Percentiles rank a stretch among this genome's conserved stretches.
Evolutionary conservation across 1,140 invertebrate species (phyloP).

Genomic region (Wasmannia auropunctata): DNA sequence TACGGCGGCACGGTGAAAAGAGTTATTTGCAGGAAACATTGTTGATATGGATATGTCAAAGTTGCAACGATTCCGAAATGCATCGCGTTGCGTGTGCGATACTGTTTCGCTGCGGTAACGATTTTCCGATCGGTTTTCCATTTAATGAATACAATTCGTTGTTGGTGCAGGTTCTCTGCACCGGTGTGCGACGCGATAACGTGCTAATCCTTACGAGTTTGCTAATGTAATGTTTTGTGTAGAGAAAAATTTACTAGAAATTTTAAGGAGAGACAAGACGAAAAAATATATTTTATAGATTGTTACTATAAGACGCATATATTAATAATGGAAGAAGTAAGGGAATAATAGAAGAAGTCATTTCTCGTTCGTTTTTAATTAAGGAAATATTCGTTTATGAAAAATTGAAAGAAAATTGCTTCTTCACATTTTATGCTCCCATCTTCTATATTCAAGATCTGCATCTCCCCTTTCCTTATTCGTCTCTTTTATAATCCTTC

Average conservation of each 20-base stretch:
- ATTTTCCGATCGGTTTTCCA: slow-evolving; percentile 28
- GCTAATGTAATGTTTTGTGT: neutral
- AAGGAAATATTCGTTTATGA: slow-evolving; percentile 6
- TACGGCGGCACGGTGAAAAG: neutral
- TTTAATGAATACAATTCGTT: slow-evolving; percentile 40
- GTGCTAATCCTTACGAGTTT: neutral
- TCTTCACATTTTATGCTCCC: neutral
- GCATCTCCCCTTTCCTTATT: neutral
- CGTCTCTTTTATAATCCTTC: neutral
- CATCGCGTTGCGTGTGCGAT: neutral
- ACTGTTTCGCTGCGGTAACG: slow-evolving; percentile 3
- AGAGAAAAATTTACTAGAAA: neutral
- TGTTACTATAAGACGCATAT: neutral
- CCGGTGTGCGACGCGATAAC: neutral
- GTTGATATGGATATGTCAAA: slow-evolving; percentile 52
- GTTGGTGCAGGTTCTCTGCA: neutral
- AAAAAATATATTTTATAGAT: neutral
- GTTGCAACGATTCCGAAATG: slow-evolving; percentile 18
- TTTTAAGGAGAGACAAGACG: neutral
- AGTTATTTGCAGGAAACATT: slow-evolving; percentile 49
- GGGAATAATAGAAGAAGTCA: neutral
- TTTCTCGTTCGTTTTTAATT: neutral
- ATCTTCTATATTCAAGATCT: neutral
- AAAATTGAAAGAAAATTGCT: slow-evolving; percentile 18
- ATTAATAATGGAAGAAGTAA: neutral